phyloP scores from a whole-genome alignment of 2,888 invertebrate species.

The Epinotia demarniana region DNA sequence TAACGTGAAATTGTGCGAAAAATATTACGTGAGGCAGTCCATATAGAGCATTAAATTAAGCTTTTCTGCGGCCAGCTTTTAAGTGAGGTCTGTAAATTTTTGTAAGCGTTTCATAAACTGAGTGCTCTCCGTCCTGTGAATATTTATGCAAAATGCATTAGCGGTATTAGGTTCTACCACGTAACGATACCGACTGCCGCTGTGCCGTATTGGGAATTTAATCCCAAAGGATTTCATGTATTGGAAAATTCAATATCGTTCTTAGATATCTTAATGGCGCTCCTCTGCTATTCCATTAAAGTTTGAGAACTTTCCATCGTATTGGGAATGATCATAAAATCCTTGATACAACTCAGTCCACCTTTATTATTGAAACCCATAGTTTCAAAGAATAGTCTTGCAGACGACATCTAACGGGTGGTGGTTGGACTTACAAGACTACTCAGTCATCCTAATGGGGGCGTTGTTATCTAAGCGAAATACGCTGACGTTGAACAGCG shows the following conservation, averaged over 20 bases:
- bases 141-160: constrained; percentile 42
- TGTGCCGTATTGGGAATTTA: constrained; percentile 23
- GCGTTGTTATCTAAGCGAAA: background rate
- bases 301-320: constrained; percentile 14
- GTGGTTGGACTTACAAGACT: constrained; percentile 46
- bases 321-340: constrained; percentile 11
- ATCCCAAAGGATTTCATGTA: constrained; percentile 19
- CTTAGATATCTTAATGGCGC: constrained; percentile 21
- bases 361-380: constrained; percentile 2
- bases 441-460: background rate
- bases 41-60: constrained; percentile 67
- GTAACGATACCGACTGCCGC: constrained; percentile 12
- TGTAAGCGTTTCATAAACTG: constrained; percentile 49
- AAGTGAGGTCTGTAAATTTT: constrained; percentile 56
- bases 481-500: constrained; percentile 18
- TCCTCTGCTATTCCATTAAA: constrained; percentile 25
- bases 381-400: constrained; percentile 16
- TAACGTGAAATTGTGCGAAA: constrained; percentile 62
- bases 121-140: constrained; percentile 27
- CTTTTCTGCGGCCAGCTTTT: constrained; percentile 57
- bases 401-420: constrained; percentile 59
- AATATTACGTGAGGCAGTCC: constrained; percentile 60
- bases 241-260: constrained; percentile 27
- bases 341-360: constrained; percentile 12
- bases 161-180: constrained; percentile 22